phyloP scores from a whole-genome alignment of 1,140 invertebrate genomes.

The Wasmannia auropunctata region DNA sequence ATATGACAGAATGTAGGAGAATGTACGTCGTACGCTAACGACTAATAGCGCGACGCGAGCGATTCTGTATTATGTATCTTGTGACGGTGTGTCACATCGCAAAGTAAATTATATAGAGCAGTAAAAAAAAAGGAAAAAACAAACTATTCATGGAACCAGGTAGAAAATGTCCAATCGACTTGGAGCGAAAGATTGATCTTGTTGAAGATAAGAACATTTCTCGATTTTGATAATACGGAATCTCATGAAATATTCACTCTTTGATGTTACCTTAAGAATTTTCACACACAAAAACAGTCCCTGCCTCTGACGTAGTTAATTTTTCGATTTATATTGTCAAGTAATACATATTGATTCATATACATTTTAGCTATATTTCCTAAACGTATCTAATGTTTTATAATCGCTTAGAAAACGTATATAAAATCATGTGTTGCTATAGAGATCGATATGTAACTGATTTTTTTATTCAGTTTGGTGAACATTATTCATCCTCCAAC shows the following conservation, averaged over 20 bases:
- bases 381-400: too few species aligned
- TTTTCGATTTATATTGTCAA: too few species aligned
- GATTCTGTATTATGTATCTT: neutral
- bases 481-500: neutral
- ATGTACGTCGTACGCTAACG: neutral
- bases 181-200: neutral
- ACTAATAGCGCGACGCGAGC: neutral
- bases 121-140: neutral
- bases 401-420: too few species aligned
- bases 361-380: too few species aligned
- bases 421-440: too few species aligned
- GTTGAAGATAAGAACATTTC: neutral
- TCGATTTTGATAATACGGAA: neutral
- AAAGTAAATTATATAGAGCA: neutral
- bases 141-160: neutral
- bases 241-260: neutral
- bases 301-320: neutral
- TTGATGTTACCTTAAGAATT: neutral
- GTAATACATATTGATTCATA: too few species aligned
- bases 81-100: too few species aligned
- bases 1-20: slow-evolving; percentile 47
- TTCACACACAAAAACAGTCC: neutral
- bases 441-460: too few species aligned
- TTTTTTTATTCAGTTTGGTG: too few species aligned
- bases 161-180: neutral